phyloP scores from a whole-genome alignment of 1,140 invertebrate genomes.

The Lepidurus couesii region DNA sequence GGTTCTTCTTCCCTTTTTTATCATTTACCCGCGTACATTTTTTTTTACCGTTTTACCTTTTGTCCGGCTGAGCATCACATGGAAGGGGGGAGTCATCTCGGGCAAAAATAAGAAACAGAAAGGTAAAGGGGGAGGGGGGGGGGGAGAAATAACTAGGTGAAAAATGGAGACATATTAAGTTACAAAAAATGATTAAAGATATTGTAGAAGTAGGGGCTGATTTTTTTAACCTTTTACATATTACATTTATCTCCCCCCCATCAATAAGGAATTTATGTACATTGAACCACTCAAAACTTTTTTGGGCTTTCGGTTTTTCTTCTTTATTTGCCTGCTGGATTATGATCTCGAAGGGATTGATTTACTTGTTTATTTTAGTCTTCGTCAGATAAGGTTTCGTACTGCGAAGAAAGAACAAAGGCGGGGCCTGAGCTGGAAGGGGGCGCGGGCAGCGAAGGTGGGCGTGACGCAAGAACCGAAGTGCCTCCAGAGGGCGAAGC shows the following conservation, averaged over 20 bases:
- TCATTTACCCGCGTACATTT: background rate
- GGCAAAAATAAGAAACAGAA: background rate
- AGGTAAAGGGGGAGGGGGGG: background rate
- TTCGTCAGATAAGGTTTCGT: constrained; percentile 80
- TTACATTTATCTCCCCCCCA: background rate
- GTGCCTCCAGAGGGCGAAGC: constrained; percentile 27
- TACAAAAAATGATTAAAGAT: background rate
- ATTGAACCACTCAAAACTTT: background rate
- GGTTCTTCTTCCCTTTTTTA: background rate
- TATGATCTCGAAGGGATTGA: background rate
- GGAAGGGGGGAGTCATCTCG: background rate
- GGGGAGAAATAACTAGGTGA: background rate
- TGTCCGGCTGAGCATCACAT: constrained; percentile 4
- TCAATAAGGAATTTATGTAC: constrained; percentile 16
- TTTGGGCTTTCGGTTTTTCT: background rate
- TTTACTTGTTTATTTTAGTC: constrained; percentile 50
- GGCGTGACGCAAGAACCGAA: constrained; percentile 30
- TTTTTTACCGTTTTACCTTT: background rate
- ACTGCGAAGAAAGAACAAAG: constrained; percentile 73
- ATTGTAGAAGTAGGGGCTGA: background rate
- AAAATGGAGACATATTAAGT: background rate
- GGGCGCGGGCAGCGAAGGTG: background rate
- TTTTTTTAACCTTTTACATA: background rate
- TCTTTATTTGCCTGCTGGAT: background rate
- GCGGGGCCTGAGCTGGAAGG: constrained; percentile 55